phyloP scores from a whole-genome alignment of 2,888 invertebrate genomes.

The Anticlea derivata region DNA sequence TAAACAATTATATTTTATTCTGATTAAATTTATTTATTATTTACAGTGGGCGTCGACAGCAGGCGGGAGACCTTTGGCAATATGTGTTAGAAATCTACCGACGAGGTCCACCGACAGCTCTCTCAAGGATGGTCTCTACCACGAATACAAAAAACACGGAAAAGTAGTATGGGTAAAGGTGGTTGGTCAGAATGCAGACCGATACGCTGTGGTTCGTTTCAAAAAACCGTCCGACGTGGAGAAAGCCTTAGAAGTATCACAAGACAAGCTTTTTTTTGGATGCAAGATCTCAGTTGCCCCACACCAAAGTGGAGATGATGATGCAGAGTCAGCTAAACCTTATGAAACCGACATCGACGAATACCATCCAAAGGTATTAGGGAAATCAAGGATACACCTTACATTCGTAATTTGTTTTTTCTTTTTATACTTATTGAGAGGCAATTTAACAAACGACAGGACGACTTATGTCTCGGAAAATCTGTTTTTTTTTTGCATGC shows the following conservation, averaged over 20 bases:
- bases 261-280: slow-evolving; percentile 98
- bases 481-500: too few relatives aligned
- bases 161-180: slow-evolving; percentile 98
- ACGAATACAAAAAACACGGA: slow-evolving; percentile 99
- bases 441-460: slow-evolving; percentile 15
- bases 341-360: slow-evolving; percentile 98
- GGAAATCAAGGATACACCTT: slow-evolving; percentile 31
- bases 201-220: slow-evolving; percentile 96
- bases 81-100: slow-evolving; percentile 95
- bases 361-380: slow-evolving; percentile 92
- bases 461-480: background rate
- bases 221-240: slow-evolving; percentile 98
- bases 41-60: slow-evolving; percentile 86
- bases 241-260: slow-evolving; percentile 97
- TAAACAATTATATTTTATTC: background rate
- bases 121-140: slow-evolving; percentile 98
- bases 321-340: slow-evolving; percentile 92
- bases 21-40: slow-evolving; percentile 30
- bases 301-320: slow-evolving; percentile 95
- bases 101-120: slow-evolving; percentile 96
- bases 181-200: slow-evolving; percentile 94
- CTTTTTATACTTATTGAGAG: slow-evolving; percentile 20
- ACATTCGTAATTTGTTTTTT: slow-evolving; percentile 31
- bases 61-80: slow-evolving; percentile 89
- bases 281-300: slow-evolving; percentile 98